Percentiles rank a stretch among this genome's conserved stretches.
Evolutionary conservation across 2,113 vertebrate species (phyloP).

Genomic region (Lipophrys pholis): DNA sequence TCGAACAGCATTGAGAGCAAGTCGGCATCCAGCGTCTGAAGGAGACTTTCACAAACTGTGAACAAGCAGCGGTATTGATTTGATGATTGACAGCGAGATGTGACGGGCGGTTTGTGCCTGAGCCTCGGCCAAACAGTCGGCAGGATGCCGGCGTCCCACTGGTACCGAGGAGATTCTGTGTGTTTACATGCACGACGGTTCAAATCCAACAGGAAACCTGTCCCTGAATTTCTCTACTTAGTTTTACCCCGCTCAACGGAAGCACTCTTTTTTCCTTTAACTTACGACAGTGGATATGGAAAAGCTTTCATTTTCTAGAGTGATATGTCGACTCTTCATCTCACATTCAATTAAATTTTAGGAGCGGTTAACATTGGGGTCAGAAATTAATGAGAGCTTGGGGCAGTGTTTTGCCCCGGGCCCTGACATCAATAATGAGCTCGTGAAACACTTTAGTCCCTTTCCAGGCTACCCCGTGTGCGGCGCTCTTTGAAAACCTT

Average conservation of each 20-base stretch:
- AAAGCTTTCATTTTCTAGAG: no score
- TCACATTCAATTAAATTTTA: constrained; percentile 24
- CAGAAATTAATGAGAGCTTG: constrained; percentile 22
- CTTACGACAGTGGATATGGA: no score
- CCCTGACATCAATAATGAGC: constrained; percentile 33
- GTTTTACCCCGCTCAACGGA: not conserved
- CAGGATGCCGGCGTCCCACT: not conserved
- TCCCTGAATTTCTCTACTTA: not conserved
- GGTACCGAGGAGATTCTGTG: not conserved
- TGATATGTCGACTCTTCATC: not conserved
- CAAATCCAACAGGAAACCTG: not conserved
- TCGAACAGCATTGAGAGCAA: no score
- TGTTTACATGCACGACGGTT: not conserved
- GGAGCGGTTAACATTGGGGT: constrained; percentile 32
- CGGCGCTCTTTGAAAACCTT: not conserved
- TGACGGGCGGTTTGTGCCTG: not conserved
- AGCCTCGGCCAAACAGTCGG: not conserved
- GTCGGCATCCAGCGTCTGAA: no score
- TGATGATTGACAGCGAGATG: not conserved
- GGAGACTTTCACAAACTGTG: not conserved
- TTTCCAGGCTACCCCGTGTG: not conserved
- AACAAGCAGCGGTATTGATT: not conserved
- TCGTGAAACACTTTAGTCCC: not conserved
- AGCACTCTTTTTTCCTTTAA: no score
- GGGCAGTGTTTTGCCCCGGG: not conserved